These are phyloP conservation scores for Lepetodrilus schrolli DNA, from an alignment of 2,888 invertebrate genomes.

Conservation along the genomic window DNA sequence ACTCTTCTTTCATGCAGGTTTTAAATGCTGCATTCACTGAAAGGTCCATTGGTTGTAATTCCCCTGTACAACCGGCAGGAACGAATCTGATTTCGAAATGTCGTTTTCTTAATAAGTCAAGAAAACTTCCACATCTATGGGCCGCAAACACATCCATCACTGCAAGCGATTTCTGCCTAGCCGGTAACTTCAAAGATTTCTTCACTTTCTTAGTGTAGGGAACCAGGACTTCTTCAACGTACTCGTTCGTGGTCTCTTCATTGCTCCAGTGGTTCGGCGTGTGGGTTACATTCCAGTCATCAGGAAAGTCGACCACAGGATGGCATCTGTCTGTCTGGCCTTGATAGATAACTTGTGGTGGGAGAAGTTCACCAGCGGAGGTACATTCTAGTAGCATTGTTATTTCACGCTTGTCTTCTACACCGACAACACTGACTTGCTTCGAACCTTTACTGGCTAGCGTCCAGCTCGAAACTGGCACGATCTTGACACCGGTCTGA, in stretches of 20 bases:
- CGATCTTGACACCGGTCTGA: constrained; percentile 37
- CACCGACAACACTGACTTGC: constrained; percentile 31
- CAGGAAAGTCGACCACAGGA: constrained; percentile 24
- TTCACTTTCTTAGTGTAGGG: constrained; percentile 23
- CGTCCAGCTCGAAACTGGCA: constrained; percentile 37
- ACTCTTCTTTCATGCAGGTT: neutral
- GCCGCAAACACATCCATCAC: neutral
- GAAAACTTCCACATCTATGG: neutral
- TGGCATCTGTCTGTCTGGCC: constrained; percentile 31
- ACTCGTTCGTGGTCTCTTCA: constrained; percentile 20
- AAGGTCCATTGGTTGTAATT: neutral
- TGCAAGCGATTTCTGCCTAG: constrained; percentile 1
- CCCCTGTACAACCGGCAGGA: neutral
- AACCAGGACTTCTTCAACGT: constrained; percentile 1
- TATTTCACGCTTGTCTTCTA: constrained; percentile 42
- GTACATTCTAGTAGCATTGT: constrained; percentile 22
- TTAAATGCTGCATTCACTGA: neutral
- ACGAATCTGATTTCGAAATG: neutral
- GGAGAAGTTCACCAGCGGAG: constrained; percentile 17
- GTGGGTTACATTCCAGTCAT: constrained; percentile 28
- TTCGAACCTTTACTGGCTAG: constrained; percentile 28
- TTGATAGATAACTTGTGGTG: constrained; percentile 34
- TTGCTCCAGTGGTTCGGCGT: constrained; percentile 33
- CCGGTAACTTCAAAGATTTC: neutral
- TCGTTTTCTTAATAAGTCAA: neutral